A percentile compares a stretch with the other conserved stretches of the same genome.
Conservation (phyloP, 1,140 invertebrate species). For the Glomeris maerens region DNA sequence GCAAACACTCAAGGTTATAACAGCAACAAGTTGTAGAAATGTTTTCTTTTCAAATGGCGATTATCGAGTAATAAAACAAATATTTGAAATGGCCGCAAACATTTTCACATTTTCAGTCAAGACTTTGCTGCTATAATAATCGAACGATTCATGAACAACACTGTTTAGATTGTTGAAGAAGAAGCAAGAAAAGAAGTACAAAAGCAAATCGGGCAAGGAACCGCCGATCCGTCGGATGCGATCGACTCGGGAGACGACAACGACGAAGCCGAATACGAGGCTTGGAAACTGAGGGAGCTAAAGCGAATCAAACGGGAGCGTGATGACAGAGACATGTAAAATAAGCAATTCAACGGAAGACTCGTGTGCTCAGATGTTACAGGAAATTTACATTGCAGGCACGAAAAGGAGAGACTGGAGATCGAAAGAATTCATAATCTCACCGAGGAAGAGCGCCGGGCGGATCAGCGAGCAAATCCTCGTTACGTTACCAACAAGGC, state of each 20-base stretch:
- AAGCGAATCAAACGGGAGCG: constrained; percentile 90
- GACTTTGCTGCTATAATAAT: too few relatives aligned
- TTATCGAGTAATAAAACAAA: neutral
- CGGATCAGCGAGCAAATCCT: constrained; percentile 81
- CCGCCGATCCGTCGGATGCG: constrained; percentile 45
- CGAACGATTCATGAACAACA: constrained; percentile 12
- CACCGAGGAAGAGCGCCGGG: constrained; percentile 88
- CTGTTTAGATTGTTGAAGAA: constrained; percentile 63
- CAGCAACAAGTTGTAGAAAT: constrained; percentile 5
- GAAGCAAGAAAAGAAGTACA: constrained; percentile 59
- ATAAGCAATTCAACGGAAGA: neutral
- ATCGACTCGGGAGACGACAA: constrained; percentile 96
- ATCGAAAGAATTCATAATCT: constrained; percentile 82
- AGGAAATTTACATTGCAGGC: constrained; percentile 25
- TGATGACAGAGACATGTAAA: constrained; percentile 62
- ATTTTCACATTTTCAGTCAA: too few relatives aligned
- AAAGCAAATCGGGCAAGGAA: constrained; percentile 32
- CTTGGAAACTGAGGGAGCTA: constrained; percentile 93
- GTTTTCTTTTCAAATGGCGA: constrained; percentile 6
- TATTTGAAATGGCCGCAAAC: neutral
- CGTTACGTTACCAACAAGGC: constrained; percentile 88
- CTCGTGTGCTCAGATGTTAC: neutral
- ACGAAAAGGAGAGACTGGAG: constrained; percentile 74
- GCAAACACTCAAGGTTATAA: constrained; percentile 59
- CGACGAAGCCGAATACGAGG: constrained; percentile 93